Percentiles rank a stretch among this genome's conserved stretches.
Conservation (phyloP, 2,113 vertebrate species). For the Pelobates fuscus region DNA sequence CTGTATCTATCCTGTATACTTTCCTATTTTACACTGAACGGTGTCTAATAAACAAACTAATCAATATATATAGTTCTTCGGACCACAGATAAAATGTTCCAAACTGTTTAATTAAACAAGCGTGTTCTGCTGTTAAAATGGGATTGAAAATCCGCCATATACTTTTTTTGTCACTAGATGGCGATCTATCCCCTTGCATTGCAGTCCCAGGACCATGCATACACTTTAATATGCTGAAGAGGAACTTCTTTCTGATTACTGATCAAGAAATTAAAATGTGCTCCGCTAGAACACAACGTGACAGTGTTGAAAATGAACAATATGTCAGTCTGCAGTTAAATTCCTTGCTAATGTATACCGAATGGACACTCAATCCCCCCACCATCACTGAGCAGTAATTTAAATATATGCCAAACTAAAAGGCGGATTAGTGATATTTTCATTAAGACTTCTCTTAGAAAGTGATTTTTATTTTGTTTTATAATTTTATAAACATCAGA, state of each 20-base stretch:
- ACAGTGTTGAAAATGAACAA: constrained; percentile 66
- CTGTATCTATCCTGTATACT: too few species aligned
- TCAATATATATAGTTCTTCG: too few species aligned
- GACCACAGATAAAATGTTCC: too few species aligned
- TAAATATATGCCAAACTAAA: constrained; percentile 45
- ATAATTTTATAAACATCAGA: constrained; percentile 22
- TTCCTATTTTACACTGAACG: too few species aligned
- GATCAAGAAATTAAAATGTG: constrained; percentile 70
- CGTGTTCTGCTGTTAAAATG: too few species aligned
- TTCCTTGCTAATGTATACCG: constrained; percentile 57
- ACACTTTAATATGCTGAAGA: constrained; percentile 66
- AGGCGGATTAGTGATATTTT: constrained; percentile 49
- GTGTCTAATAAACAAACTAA: too few species aligned
- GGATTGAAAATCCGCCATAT: too few species aligned
- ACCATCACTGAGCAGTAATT: constrained; percentile 51
- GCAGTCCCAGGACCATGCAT: constrained; percentile 36
- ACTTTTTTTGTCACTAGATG: constrained; percentile 67
- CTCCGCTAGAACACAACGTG: constrained; percentile 58
- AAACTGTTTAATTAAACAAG: too few species aligned
- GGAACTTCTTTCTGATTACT: constrained; percentile 68
- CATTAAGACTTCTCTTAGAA: constrained; percentile 51
- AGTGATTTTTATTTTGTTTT: constrained; percentile 42
- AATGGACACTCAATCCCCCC: constrained; percentile 53
- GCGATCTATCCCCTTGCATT: constrained; percentile 66
- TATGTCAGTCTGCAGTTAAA: constrained; percentile 57